Evolutionary conservation across 1,140 invertebrate species (phyloP), one percentile per base, ranked within the genome.

Genomic region (Anthonomus grandis): DNA sequence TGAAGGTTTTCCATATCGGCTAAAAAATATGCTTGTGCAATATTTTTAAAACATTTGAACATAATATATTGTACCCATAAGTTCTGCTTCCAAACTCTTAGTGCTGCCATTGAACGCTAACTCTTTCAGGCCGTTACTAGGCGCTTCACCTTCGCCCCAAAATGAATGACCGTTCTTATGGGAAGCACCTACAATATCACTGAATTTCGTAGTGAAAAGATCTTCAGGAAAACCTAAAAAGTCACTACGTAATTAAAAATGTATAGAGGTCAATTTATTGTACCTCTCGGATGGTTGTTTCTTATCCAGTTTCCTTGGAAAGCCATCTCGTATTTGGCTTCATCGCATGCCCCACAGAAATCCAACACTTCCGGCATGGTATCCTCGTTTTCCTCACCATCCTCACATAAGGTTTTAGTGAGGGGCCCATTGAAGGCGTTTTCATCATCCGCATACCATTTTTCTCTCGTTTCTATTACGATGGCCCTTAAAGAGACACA

Each of bases 241-340:
- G n/a, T 1, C 17, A 9, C 10, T 17, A 13, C 17, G 3, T 8
- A 17, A n/a, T 13, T 41, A 1, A 41, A 41, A 17, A 41, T 13
- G 8, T 1, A 12, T 41, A 17, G 12, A 98, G 70, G 12, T 22
- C 3, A 10, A 21, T 23, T 13, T 31, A 25, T n/a, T 21, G 9
- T 45, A 58, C 96, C 92, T 73, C 95, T 96, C 0, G 97, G 95
- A 75, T 99, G 97, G 0, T 94, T 98, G 65, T 98, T 91, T 18
- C 91, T 81, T 0, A 95, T 97, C 97, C 97, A 99, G 3, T 95
- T 80, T 0, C 97, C 95, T 77, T 98, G 89, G 72, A 99, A 98
- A 12, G 88, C 92, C 1, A 93, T 81, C 86, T 90, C 91, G 72
- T 94, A 95, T 76, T 95, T 95, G 10, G 93, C 92, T 69, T 95